phyloP scores from a whole-genome alignment of 2,888 invertebrate genomes.

The Cynaeus angustus region DNA sequence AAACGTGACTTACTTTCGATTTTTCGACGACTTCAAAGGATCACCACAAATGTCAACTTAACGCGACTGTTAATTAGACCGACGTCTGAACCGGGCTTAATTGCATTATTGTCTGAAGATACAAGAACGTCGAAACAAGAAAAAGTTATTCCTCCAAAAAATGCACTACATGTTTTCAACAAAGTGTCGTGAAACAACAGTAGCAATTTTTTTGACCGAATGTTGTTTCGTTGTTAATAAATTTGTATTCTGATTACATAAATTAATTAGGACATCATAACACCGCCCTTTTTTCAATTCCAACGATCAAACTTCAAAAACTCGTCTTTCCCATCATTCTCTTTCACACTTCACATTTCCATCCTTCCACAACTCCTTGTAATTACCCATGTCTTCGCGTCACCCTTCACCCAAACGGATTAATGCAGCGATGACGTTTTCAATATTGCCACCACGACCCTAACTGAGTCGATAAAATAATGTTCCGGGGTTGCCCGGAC shows the following conservation, averaged over 20 bases:
- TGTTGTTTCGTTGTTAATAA: too few relatives aligned
- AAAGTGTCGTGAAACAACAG: too few relatives aligned
- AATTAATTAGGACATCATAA: too few relatives aligned
- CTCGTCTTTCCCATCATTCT: too few relatives aligned
- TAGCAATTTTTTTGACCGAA: too few relatives aligned
- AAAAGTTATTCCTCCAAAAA: too few relatives aligned
- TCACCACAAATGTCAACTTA: constrained; percentile 18
- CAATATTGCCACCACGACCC: constrained; percentile 63
- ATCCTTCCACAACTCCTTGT: neutral
- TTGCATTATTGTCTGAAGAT: neutral
- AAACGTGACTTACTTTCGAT: constrained; percentile 32
- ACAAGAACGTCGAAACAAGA: neutral
- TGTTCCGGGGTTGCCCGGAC: constrained; percentile 59
- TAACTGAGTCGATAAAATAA: constrained; percentile 65
- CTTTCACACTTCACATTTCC: neutral
- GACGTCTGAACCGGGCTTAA: neutral
- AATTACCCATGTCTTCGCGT: neutral
- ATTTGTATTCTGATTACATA: too few relatives aligned
- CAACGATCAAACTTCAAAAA: too few relatives aligned
- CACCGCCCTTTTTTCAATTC: too few relatives aligned
- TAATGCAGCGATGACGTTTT: constrained; percentile 64
- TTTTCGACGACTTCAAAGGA: constrained; percentile 33
- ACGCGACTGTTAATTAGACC: constrained; percentile 33
- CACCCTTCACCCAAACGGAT: constrained; percentile 13
- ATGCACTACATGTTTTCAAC: too few relatives aligned